A percentile compares a stretch with the other conserved stretches of the same genome.
phyloP scores from a whole-genome alignment of 2,113 vertebrate species.

The Perccottus glenii region DNA sequence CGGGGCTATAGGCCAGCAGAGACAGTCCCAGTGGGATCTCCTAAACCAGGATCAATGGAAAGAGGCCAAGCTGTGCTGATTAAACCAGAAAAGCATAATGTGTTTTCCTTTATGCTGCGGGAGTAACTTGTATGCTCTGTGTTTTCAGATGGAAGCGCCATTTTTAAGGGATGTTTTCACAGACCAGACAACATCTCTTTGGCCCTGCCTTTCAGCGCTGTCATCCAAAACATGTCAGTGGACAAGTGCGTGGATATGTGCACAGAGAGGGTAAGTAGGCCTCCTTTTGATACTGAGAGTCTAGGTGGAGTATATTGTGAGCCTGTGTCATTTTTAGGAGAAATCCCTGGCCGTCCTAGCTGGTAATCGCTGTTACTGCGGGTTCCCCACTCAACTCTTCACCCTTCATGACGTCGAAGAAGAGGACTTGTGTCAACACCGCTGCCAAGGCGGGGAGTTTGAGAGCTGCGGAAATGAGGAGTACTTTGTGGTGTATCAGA shows the following conservation, averaged over 20 bases:
- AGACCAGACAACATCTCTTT: conserved; percentile 88
- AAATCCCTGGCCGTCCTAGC: conserved; percentile 88
- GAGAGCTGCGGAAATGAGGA: conserved; percentile 90
- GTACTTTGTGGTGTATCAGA: conserved; percentile 95
- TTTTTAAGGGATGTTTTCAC: conserved; percentile 94
- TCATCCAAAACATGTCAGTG: conserved; percentile 92
- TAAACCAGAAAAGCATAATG: background rate
- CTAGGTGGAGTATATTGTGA: conserved; percentile 16
- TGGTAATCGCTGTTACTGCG: conserved; percentile 87
- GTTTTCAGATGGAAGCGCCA: conserved; percentile 89
- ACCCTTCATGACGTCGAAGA: conserved; percentile 90
- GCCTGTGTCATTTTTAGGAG: conserved; percentile 79
- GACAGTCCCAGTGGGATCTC: conserved; percentile 32
- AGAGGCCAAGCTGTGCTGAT: conserved; percentile 37
- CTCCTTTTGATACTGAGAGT: background rate
- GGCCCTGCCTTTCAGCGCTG: conserved; percentile 83
- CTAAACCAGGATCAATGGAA: conserved; percentile 42
- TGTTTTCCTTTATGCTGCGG: background rate
- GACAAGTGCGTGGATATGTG: conserved; percentile 97
- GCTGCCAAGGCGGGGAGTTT: conserved; percentile 87
- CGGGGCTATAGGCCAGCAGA: conserved; percentile 15
- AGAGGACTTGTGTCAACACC: conserved; percentile 88
- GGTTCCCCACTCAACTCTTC: conserved; percentile 91
- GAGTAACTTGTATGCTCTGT: conserved; percentile 40
- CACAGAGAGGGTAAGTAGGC: conserved; percentile 87